Evolutionary conservation across 2,797 vertebrate genomes (phyloP).

Genomic region (Apogon hyalosoma): DNA sequence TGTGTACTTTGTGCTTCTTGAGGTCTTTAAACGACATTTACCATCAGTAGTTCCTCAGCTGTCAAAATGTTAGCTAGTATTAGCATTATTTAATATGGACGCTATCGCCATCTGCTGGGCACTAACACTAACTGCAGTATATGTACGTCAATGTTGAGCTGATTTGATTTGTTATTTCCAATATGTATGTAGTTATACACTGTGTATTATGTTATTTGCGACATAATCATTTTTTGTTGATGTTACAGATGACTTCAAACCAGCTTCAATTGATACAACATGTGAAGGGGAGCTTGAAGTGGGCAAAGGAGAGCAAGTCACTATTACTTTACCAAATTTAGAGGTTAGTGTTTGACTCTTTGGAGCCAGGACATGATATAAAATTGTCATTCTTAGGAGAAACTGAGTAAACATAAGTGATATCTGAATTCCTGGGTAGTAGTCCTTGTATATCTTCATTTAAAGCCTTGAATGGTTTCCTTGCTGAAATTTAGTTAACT

Average conservation of each 20-base stretch:
- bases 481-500: not conserved
- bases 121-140: not conserved
- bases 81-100: conserved; percentile 23
- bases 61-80: conserved; percentile 48
- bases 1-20: accelerated
- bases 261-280: conserved; percentile 95
- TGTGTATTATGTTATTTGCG: not conserved
- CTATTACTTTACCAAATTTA: conserved; percentile 96
- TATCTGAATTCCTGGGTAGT: too few relatives aligned
- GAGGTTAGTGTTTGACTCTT: conserved; percentile 85
- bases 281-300: conserved; percentile 97
- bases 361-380: not conserved
- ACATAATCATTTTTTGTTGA: not conserved
- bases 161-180: too few relatives aligned
- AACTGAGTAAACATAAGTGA: too few relatives aligned
- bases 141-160: not conserved
- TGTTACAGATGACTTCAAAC: conserved; percentile 97
- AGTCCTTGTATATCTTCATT: too few relatives aligned
- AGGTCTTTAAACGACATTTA: not conserved
- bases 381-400: too few relatives aligned
- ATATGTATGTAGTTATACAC: too few relatives aligned
- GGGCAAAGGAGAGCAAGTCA: conserved; percentile 97
- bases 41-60: conserved; percentile 9
- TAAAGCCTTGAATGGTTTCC: too few relatives aligned
- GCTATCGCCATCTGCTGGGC: conserved; percentile 48